Conservation (phyloP, 2,888 invertebrate genomes). For the Sabatieria punctata region DNA sequence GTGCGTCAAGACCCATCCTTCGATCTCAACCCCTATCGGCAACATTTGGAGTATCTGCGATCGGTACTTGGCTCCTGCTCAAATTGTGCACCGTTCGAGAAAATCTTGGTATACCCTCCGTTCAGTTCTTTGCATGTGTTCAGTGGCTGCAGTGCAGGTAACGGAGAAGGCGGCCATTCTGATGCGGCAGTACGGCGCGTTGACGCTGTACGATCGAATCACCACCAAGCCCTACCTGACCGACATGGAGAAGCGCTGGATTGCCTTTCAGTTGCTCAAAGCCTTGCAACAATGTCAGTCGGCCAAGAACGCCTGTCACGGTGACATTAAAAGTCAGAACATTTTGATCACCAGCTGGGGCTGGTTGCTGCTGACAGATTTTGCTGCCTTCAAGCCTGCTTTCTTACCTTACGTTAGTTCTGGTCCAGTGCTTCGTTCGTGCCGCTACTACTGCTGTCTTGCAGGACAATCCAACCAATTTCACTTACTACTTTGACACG, state of each 20-base stretch:
- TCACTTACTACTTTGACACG: conserved; percentile 97
- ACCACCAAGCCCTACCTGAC: conserved; percentile 90
- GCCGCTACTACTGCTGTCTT: conserved; percentile 8
- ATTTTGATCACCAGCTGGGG: conserved; percentile 90
- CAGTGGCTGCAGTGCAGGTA: conserved; percentile 3
- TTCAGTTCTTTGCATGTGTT: neutral
- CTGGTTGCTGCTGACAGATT: conserved; percentile 92
- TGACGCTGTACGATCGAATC: conserved; percentile 87
- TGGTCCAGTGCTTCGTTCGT: neutral
- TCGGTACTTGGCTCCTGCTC: conserved; percentile 1
- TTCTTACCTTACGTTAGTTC: conserved; percentile 59
- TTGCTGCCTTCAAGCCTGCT: conserved; percentile 95
- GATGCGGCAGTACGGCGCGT: conserved; percentile 83
- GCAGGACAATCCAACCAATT: conserved; percentile 82
- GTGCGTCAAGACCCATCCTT: conserved; percentile 85
- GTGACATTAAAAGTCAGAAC: conserved; percentile 95
- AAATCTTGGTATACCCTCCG: neutral
- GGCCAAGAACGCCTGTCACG: conserved; percentile 71
- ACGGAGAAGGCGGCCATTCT: conserved; percentile 68
- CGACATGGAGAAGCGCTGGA: conserved; percentile 87
- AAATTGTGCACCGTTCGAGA: conserved; percentile 18
- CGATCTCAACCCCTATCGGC: conserved; percentile 67
- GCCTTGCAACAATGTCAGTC: conserved; percentile 85
- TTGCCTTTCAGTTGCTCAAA: conserved; percentile 86
- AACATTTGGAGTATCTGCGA: conserved; percentile 57